phyloP scores from a whole-genome alignment of 2,113 vertebrate species.

The Bucco capensis region DNA sequence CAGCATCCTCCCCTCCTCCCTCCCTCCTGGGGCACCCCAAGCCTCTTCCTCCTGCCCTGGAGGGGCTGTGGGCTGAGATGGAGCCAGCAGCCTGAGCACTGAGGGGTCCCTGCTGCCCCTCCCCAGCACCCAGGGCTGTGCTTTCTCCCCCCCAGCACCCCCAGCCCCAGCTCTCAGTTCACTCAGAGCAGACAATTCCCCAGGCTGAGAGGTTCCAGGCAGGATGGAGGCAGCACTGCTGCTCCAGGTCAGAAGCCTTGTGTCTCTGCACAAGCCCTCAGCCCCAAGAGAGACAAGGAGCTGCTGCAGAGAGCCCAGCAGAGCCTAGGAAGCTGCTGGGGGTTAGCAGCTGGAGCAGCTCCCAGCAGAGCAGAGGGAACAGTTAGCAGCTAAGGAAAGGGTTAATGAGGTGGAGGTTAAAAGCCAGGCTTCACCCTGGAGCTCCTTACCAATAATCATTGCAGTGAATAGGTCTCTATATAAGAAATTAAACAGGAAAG shows the following conservation, averaged over 20 bases:
- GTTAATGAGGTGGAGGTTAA: constrained; percentile 53
- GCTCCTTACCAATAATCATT: constrained; percentile 93
- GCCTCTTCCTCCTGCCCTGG: not conserved
- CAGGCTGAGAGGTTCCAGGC: not conserved
- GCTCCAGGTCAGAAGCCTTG: not conserved
- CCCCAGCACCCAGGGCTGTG: not conserved
- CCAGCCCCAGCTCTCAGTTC: too few relatives aligned
- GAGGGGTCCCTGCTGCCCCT: not conserved
- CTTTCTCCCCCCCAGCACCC: not conserved
- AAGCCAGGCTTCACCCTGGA: constrained; percentile 72
- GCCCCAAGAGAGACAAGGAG: too few relatives aligned
- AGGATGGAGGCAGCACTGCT: not conserved
- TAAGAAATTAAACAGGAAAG: constrained; percentile 86
- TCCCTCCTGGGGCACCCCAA: not conserved
- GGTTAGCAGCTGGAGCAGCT: not conserved
- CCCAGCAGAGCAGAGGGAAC: not conserved
- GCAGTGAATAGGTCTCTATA: constrained; percentile 95
- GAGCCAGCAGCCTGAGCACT: not conserved
- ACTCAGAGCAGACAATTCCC: rapidly evolving
- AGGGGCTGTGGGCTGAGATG: rapidly evolving
- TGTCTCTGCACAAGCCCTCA: not conserved
- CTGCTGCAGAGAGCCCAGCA: too few relatives aligned
- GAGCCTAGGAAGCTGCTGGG: too few relatives aligned
- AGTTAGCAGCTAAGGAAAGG: too few relatives aligned
- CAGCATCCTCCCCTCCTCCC: not conserved